Percentiles rank a stretch among this genome's conserved stretches.
Conservation (phyloP, 2,888 invertebrate genomes). For the Adelognathus sp. region DNA sequence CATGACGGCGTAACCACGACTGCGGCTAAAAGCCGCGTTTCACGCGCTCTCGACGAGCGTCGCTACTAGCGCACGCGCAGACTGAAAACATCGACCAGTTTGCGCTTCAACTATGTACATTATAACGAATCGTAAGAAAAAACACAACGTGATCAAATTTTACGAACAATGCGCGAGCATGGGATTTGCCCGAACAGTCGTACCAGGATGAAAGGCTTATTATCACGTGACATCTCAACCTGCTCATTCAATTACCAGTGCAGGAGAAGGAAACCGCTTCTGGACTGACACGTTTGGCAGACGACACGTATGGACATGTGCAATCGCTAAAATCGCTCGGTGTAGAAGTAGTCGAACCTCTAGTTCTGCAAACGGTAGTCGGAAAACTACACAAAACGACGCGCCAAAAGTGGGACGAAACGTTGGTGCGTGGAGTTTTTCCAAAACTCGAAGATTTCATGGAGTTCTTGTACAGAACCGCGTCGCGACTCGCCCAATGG, state of each 20-base stretch:
- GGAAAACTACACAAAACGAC: not conserved
- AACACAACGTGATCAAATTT: conserved; percentile 31
- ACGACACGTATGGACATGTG: not conserved
- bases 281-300: not conserved
- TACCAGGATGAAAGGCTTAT: conserved; percentile 41
- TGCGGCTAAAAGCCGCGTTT: too few relatives aligned
- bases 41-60: too few relatives aligned
- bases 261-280: conserved; percentile 1
- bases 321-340: not conserved
- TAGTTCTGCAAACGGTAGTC: not conserved
- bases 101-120: too few relatives aligned
- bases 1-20: too few relatives aligned
- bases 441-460: conserved; percentile 14
- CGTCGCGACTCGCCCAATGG: conserved; percentile 13
- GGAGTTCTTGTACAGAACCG: conserved; percentile 24
- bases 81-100: too few relatives aligned
- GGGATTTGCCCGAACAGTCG: conserved; percentile 24
- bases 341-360: not conserved
- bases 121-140: too few relatives aligned
- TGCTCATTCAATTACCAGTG: conserved; percentile 13
- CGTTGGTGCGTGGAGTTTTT: conserved; percentile 13
- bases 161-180: conserved; percentile 42
- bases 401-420: conserved; percentile 10
- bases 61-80: too few relatives aligned
- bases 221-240: conserved; percentile 33